Evolutionary conservation across 1,140 invertebrate species (phyloP), one percentile per base, ranked within the genome.

Genomic region (Apis cerana): DNA sequence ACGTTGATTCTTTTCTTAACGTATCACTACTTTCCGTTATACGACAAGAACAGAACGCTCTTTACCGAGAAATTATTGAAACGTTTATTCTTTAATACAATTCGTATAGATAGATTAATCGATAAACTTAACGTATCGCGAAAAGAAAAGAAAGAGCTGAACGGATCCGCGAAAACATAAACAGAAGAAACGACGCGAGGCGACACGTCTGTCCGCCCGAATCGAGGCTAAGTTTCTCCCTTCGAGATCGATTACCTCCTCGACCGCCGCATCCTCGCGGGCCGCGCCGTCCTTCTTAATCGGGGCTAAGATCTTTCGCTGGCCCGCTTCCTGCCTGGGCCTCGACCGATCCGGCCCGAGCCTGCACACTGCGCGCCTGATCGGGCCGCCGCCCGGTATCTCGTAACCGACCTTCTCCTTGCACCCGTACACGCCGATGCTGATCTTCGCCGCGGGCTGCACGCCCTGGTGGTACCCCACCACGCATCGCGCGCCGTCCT

Each of bases 401-500:
- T 83, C 70, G 69, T 83, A 88, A 8, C 80, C 86, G 56, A 58
- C 23, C 56, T 80, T 78, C 70, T 88, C 75, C 56, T 83, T 83
- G 80, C 91, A 91, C 11, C 93, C 93, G 82, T 94, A 94, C 54
- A 94, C 92, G 0, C 94, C 94, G 81, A 94, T 94, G 21, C 88
- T 94, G 61, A 94, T 92, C 85, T 91, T 92, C 8, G 92, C 83
- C 61, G 88, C 58, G 12, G 89, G 76, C 21, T 89, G 88, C 15
- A 86, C 86, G 43, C 61, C 74, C 59, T 81, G 82, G n/a, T 83
- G 83, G 12, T 84, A 33, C 33, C 33, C 33, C 33, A 33, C 88
- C 65, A 86, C 89, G 33, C 90, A 85, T 48, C 86, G 76, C 61
- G 78, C 58, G 23, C 5, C 23, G 5, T 89, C 85, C 71, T 88